Conservation (phyloP, 2,888 invertebrate genomes). For the Helicoverpa assulta region DNA sequence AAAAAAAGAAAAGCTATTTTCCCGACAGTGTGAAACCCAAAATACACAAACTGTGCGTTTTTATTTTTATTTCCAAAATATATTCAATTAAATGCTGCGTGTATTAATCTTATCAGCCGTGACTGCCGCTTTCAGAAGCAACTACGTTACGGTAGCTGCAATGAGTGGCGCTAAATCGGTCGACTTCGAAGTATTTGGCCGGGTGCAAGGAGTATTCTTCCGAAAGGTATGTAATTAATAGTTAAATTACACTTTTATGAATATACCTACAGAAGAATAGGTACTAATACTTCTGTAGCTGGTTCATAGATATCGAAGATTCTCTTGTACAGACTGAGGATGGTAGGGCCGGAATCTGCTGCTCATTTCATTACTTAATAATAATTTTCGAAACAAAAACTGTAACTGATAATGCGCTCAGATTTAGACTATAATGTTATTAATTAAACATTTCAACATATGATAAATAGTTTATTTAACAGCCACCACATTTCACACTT, state of each 20-base stretch:
- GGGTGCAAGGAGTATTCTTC: slow-evolving; percentile 92
- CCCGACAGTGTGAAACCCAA: not conserved
- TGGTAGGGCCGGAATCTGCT: too few species aligned
- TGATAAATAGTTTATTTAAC: too few species aligned
- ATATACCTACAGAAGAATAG: not conserved
- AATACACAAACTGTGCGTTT: not conserved
- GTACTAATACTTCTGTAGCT: not conserved
- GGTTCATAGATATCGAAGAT: not conserved
- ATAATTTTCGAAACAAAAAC: too few species aligned
- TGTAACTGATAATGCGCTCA: too few species aligned
- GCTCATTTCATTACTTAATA: too few species aligned
- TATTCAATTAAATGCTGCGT: slow-evolving; percentile 70
- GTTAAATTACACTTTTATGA: not conserved
- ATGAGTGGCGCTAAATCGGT: slow-evolving; percentile 74
- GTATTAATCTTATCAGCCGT: slow-evolving; percentile 72
- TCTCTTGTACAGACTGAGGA: too few species aligned
- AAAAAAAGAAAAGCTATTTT: slow-evolving; percentile 1
- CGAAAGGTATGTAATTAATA: slow-evolving; percentile 85
- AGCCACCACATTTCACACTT: too few species aligned
- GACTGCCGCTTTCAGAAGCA: slow-evolving; percentile 64
- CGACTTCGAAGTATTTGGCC: slow-evolving; percentile 91
- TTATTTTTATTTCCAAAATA: not conserved
- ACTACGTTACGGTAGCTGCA: slow-evolving; percentile 59
- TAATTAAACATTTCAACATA: too few species aligned
- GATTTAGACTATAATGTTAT: too few species aligned